phyloP scores from a whole-genome alignment of 2,113 vertebrate species.

The Apus apus region DNA sequence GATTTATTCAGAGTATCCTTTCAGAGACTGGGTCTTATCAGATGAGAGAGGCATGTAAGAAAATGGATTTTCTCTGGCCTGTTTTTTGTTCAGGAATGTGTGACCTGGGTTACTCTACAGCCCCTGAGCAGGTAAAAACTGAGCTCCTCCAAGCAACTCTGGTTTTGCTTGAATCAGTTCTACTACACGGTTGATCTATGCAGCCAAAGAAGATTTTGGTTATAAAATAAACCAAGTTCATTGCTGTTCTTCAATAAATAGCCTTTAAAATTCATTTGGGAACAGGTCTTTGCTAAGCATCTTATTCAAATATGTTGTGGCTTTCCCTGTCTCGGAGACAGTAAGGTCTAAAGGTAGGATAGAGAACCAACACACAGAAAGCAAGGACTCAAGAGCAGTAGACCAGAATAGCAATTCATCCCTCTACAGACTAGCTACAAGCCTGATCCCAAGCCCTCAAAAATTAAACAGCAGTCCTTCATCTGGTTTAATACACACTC shows the following conservation, averaged over 20 bases:
- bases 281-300: neutral
- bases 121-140: neutral
- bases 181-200: fast-evolving
- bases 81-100: neutral
- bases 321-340: neutral
- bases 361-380: neutral
- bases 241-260: neutral
- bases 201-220: neutral
- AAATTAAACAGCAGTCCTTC: neutral
- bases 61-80: neutral
- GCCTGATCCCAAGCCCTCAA: neutral
- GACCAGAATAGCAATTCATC: neutral
- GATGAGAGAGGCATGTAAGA: neutral
- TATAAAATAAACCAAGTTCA: neutral
- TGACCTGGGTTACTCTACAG: neutral
- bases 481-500: neutral
- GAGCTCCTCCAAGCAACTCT: neutral
- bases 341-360: neutral
- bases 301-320: neutral
- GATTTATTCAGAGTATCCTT: neutral
- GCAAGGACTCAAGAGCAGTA: neutral
- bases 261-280: neutral
- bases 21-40: neutral
- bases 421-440: neutral
- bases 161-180: neutral